These are phyloP conservation scores for Apogon talboti DNA, from an alignment of 2,797 vertebrate genomes.

Conservation along the genomic window DNA sequence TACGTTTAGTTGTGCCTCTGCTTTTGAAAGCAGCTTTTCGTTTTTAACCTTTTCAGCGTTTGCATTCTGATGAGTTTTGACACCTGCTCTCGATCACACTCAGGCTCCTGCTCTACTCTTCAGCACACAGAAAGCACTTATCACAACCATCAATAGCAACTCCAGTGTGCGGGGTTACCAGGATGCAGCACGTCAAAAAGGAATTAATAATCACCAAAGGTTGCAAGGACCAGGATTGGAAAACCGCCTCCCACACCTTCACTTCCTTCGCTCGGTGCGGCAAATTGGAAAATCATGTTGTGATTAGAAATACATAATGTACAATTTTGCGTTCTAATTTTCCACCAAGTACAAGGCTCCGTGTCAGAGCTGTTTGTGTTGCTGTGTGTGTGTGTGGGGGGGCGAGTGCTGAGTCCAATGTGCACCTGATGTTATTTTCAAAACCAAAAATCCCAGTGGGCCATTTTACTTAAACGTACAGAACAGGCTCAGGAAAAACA, in stretches of 20 bases:
- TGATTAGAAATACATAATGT: constrained; percentile 29
- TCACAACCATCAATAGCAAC: constrained; percentile 37
- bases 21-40: constrained; percentile 40
- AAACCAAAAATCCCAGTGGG: constrained; percentile 38
- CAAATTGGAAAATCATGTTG: constrained; percentile 4
- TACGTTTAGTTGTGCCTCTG: not conserved
- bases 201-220: constrained; percentile 55
- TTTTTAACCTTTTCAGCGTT: constrained; percentile 40
- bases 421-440: constrained; percentile 66
- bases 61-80: constrained; percentile 42
- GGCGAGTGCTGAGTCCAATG: constrained; percentile 26
- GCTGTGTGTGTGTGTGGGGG: not conserved
- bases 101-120: constrained; percentile 30
- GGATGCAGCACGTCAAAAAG: constrained; percentile 37
- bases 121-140: constrained; percentile 46
- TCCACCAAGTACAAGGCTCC: constrained; percentile 8
- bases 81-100: constrained; percentile 31
- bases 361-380: constrained; percentile 10
- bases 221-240: constrained; percentile 42
- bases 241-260: constrained; percentile 15
- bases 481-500: constrained; percentile 37
- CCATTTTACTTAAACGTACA: constrained; percentile 57
- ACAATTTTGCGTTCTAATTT: constrained; percentile 23
- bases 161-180: constrained; percentile 16
- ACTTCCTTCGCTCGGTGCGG: not conserved